Conservation (phyloP, 2,888 invertebrate genomes). For the Blera fallax region DNA sequence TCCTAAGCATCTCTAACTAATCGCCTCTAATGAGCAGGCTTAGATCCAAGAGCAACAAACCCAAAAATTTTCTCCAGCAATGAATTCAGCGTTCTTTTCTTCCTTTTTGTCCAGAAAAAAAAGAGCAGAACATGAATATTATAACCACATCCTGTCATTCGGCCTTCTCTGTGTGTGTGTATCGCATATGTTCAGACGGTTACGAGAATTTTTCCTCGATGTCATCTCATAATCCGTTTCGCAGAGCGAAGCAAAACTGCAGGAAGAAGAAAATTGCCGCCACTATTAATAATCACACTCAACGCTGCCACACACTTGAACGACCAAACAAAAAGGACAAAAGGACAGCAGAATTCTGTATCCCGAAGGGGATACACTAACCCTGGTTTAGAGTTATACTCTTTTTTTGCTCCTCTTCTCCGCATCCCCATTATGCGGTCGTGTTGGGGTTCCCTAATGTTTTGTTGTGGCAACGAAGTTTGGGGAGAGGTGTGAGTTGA, state of each 20-base stretch:
- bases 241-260: constrained; percentile 7
- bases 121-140: neutral
- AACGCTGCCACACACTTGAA: constrained; percentile 39
- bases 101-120: too few relatives aligned
- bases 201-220: neutral
- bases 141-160: constrained; percentile 53
- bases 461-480: constrained; percentile 61
- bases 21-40: neutral
- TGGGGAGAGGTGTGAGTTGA: constrained; percentile 38
- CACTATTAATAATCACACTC: constrained; percentile 55
- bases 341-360: constrained; percentile 35
- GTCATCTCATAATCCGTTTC: constrained; percentile 26
- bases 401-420: neutral
- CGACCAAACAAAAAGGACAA: constrained; percentile 31
- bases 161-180: constrained; percentile 16
- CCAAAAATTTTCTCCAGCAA: neutral
- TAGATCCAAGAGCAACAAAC: neutral
- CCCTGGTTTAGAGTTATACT: constrained; percentile 37
- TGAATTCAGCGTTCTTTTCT: neutral
- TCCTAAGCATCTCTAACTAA: neutral
- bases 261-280: constrained; percentile 46
- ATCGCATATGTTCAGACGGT: neutral
- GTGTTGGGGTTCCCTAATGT: constrained; percentile 44
- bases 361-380: constrained; percentile 55
- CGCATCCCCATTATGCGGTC: constrained; percentile 33